A percentile compares a stretch with the other conserved stretches of the same genome.
Evolutionary conservation across 2,888 invertebrate species (phyloP).

Genomic region (Clivina fossor): DNA sequence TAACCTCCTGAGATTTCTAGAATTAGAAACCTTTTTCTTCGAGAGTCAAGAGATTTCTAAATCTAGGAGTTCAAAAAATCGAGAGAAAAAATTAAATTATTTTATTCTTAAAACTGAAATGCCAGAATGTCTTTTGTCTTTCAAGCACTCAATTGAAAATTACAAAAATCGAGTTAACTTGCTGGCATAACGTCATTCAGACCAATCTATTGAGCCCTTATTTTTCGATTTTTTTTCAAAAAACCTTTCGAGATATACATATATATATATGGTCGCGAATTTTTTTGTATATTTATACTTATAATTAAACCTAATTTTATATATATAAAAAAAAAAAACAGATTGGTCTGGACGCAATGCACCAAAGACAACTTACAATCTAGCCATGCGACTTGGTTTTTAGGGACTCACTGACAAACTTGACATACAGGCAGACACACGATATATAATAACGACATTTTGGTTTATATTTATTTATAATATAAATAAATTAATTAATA

Average conservation of each 20-base stretch:
- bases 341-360: constrained; percentile 25
- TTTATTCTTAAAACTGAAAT: background rate
- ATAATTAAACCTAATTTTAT: constrained; percentile 10
- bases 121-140: constrained; percentile 14
- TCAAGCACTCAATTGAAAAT: constrained; percentile 6
- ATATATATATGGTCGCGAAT: background rate
- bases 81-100: constrained; percentile 19
- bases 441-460: too few relatives aligned
- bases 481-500: constrained; percentile 28
- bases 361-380: constrained; percentile 21
- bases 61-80: constrained; percentile 21
- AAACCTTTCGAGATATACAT: background rate
- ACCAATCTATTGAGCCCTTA: constrained; percentile 34
- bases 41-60: constrained; percentile 12
- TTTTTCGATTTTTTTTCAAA: too few relatives aligned
- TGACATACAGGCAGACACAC: constrained; percentile 22
- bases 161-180: background rate
- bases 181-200: constrained; percentile 16
- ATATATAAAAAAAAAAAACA: too few relatives aligned
- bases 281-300: background rate
- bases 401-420: constrained; percentile 13
- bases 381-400: constrained; percentile 14
- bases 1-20: constrained; percentile 28
- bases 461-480: constrained; percentile 15
- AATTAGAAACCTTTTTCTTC: constrained; percentile 14